Percentiles rank a stretch among this genome's conserved stretches.
Evolutionary conservation across 2,113 vertebrate genomes (phyloP).

Genomic region (Cynoglossus semilaevis): DNA sequence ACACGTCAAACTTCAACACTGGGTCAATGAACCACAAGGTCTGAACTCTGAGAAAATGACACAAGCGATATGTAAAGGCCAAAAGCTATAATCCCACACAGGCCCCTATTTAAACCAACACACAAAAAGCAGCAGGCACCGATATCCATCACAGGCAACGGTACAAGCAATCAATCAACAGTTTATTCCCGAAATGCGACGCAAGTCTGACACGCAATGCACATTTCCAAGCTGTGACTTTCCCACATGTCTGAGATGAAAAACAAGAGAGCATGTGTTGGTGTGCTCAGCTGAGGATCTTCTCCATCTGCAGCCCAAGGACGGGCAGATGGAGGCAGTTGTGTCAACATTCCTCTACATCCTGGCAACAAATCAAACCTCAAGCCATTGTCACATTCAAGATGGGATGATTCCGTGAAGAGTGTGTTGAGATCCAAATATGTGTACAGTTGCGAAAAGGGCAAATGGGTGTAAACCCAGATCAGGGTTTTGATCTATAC

Average conservation of each 20-base stretch:
- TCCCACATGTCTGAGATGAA: conserved; percentile 52
- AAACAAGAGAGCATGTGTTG: conserved; percentile 44
- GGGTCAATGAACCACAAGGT: conserved; percentile 19
- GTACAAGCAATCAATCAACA: conserved; percentile 19
- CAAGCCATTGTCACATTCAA: conserved; percentile 39
- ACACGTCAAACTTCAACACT: conserved; percentile 20
- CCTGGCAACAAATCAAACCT: conserved; percentile 35
- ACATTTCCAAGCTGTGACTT: conserved; percentile 38
- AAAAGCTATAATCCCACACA: conserved; percentile 15
- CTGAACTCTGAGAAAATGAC: conserved; percentile 1
- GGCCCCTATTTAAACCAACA: conserved; percentile 7
- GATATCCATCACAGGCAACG: conserved; percentile 17
- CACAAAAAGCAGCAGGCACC: conserved; percentile 6
- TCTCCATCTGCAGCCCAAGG: conserved; percentile 44
- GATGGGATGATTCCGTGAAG: not conserved
- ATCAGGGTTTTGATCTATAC: not conserved
- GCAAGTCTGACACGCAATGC: conserved; percentile 8
- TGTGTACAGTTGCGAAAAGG: not conserved
- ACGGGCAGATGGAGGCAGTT: conserved; percentile 59
- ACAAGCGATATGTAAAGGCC: conserved; percentile 8
- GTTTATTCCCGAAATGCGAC: conserved; percentile 17
- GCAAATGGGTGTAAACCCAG: not conserved
- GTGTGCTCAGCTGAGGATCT: conserved; percentile 45
- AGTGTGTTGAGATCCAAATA: not conserved
- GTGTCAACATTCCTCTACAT: conserved; percentile 53